Evolutionary conservation across 2,113 vertebrate species (phyloP), one percentile per base, ranked within the genome.

Genomic region (Cephalophus harveyi): DNA sequence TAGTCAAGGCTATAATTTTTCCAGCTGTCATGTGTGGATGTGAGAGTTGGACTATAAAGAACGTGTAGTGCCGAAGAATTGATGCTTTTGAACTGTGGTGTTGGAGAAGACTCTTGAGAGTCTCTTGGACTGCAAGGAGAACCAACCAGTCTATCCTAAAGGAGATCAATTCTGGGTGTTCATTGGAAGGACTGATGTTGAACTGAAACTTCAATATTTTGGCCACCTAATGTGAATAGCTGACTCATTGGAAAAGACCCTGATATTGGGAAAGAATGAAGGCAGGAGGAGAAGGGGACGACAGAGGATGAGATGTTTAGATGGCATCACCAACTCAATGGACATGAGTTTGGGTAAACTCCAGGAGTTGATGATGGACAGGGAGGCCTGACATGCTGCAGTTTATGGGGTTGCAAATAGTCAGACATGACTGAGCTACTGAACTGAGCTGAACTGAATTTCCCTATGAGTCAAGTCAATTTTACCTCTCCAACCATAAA

Each of bases 41-140:
- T 36, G 33, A 67, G 8, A 67, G 4, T 19, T 67, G 33, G 33
- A 67, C 17, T 10, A 0, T n/a, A 0, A 67, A 36, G 33, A 36
- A n/a, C 0, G 2, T 4, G 5, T 8, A 67, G 17, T 0, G 0
- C 17, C 0, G 0, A 67, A 36, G 8, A 67, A 67, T 11, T 36
- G 64, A 36, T 67, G 64, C 2, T 36, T 67, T 67, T 67, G n/a
- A n/a, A n/a, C n/a, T n/a, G n/a, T n/a, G n/a, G n/a, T n/a, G n/a
- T 21, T 67, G n/a, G 8, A 36, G 64, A 67, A 67, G 64, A 36
- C 64, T 67, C 64, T 36, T 67, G 33, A 67, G 33, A 36, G 33
- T 36, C 17, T 9, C 33, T 67, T 67, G 64, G 33, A 67, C 64
- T 5, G 17, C 8, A 67, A 21, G n/a, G 64, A 36, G 17, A 21